phyloP scores from a whole-genome alignment of 2,888 invertebrate species.

The Allygus modestus region DNA sequence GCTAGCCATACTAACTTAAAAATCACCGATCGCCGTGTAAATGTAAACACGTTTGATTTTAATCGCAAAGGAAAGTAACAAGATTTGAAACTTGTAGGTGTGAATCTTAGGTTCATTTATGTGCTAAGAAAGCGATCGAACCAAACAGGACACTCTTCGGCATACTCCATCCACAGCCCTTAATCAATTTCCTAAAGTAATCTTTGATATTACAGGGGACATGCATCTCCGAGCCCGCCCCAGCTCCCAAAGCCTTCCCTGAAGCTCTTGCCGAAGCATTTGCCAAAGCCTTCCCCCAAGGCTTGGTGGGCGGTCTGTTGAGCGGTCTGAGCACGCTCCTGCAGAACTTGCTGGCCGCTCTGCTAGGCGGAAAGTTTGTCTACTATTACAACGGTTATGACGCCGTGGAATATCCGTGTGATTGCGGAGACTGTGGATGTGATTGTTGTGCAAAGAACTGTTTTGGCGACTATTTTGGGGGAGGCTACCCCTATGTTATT shows the following conservation, averaged over 20 bases:
- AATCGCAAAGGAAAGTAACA: no score
- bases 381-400: slow-evolving; percentile 4
- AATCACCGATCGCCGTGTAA: no score
- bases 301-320: not conserved
- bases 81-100: no score
- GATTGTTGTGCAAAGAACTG: slow-evolving; percentile 18
- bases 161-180: no score
- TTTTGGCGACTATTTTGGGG: not conserved
- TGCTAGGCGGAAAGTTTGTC: slow-evolving; percentile 1
- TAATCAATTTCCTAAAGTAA: not conserved
- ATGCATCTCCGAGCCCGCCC: slow-evolving; percentile 42
- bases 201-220: slow-evolving; percentile 31
- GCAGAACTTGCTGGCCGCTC: slow-evolving; percentile 17
- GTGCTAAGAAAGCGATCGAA: no score
- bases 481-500: not conserved
- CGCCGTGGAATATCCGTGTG: not conserved
- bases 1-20: no score
- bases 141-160: no score
- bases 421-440: slow-evolving; percentile 9
- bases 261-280: slow-evolving; percentile 29
- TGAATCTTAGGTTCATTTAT: no score
- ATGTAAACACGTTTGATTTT: no score
- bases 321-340: slow-evolving; percentile 29
- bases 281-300: slow-evolving; percentile 29
- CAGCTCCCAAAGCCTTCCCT: slow-evolving; percentile 48